Percentiles rank a stretch among this genome's conserved stretches.
Evolutionary conservation across 23 tunicate genomes (phyloP).

Genomic region (Clavelina lepadiformis): DNA sequence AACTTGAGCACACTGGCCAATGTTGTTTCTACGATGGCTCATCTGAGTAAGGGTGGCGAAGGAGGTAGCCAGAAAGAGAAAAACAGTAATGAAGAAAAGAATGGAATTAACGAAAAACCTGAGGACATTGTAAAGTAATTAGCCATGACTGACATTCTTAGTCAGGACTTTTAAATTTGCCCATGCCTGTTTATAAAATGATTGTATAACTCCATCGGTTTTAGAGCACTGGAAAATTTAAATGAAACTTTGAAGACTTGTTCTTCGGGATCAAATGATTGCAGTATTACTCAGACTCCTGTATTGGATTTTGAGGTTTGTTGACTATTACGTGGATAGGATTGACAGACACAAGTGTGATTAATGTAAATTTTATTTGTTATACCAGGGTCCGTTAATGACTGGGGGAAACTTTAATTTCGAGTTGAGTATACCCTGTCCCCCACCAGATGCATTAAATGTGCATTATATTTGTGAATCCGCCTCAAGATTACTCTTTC

Average conservation of each 20-base stretch:
- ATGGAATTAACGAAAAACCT: conserved; percentile 9
- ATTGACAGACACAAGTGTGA: background rate
- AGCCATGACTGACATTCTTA: no score
- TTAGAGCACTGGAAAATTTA: conserved; percentile 38
- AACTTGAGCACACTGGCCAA: conserved; percentile 78
- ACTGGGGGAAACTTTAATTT: conserved; percentile 54
- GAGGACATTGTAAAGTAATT: conserved; percentile 24
- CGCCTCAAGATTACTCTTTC: conserved; percentile 78
- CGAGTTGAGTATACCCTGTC: conserved; percentile 59
- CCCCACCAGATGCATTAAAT: conserved; percentile 43
- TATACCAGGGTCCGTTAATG: conserved; percentile 71
- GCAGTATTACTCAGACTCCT: conserved; percentile 54
- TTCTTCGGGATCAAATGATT: conserved; percentile 11
- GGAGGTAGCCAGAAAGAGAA: background rate
- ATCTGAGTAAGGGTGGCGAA: conserved; percentile 18
- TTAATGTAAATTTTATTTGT: background rate
- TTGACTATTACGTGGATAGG: background rate
- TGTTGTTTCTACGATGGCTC: conserved; percentile 80
- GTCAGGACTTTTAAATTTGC: no score
- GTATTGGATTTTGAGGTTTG: conserved; percentile 78
- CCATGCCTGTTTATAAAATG: no score
- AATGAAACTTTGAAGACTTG: conserved; percentile 33
- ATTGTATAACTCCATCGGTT: background rate
- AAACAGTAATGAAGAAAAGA: background rate
- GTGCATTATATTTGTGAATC: conserved; percentile 83